Conservation (phyloP, 2,888 invertebrate genomes). For the Aphidius colemani region DNA sequence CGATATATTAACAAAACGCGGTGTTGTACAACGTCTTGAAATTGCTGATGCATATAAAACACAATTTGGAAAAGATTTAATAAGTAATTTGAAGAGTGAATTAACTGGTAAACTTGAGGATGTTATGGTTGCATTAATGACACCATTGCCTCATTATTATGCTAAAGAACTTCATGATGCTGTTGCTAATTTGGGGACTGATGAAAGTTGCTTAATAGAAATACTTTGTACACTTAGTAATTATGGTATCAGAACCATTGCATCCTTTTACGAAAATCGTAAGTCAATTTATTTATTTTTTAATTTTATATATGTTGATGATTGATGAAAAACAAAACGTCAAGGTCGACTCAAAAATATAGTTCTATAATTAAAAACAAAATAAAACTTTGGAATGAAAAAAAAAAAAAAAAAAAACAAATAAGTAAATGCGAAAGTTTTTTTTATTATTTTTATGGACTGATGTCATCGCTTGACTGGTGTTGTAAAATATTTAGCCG, state of each 20-base stretch:
- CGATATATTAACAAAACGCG: slow-evolving; percentile 84
- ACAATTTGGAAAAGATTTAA: slow-evolving; percentile 81
- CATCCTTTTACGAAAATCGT: slow-evolving; percentile 82
- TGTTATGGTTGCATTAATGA: slow-evolving; percentile 88
- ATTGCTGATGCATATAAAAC: slow-evolving; percentile 92
- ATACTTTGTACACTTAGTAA: slow-evolving; percentile 90
- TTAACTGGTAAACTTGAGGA: slow-evolving; percentile 88
- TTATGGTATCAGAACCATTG: slow-evolving; percentile 84
- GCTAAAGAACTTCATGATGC: slow-evolving; percentile 89
- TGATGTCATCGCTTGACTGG: slow-evolving; percentile 15
- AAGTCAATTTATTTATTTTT: slow-evolving; percentile 53
- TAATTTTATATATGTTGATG: too few relatives aligned
- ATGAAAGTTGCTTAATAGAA: slow-evolving; percentile 89
- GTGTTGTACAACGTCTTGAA: slow-evolving; percentile 88
- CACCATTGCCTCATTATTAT: slow-evolving; percentile 86
- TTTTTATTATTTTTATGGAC: slow-evolving; percentile 1
- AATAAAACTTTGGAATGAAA: too few relatives aligned
- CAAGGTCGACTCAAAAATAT: too few relatives aligned
- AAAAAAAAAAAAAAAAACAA: too few relatives aligned
- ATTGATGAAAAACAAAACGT: too few relatives aligned
- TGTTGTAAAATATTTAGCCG: background rate
- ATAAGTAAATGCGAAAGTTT: too few relatives aligned
- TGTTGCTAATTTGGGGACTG: slow-evolving; percentile 84
- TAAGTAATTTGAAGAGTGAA: slow-evolving; percentile 87
- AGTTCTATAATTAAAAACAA: too few relatives aligned